Evolutionary conservation across 2,888 invertebrate genomes (phyloP).

Genomic region (Tachina grossa): DNA sequence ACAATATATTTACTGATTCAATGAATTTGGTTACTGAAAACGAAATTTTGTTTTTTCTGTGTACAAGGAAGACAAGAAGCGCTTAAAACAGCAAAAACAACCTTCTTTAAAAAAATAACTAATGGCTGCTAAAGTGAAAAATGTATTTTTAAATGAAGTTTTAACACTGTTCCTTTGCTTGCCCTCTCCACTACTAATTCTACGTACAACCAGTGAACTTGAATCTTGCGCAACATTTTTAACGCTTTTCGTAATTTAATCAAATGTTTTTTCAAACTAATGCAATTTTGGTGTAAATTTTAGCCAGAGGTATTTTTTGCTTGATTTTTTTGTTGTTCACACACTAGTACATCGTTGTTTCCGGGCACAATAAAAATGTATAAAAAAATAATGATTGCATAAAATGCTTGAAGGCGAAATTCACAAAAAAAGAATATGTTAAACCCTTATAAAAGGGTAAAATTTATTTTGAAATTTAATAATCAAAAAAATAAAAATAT

Average conservation of each 20-base stretch:
- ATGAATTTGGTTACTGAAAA: too few species aligned
- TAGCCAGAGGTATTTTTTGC: conserved; percentile 39
- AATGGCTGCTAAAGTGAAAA: conserved; percentile 54
- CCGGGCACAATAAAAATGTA: conserved; percentile 4
- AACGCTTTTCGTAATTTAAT: conserved; percentile 58
- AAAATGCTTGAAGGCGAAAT: conserved; percentile 31
- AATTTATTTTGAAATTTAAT: conserved; percentile 22
- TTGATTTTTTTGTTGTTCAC: background rate
- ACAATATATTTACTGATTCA: too few species aligned
- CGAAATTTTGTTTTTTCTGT: too few species aligned
- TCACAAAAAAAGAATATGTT: conserved; percentile 41
- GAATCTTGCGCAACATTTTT: conserved; percentile 44
- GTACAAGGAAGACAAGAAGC: background rate
- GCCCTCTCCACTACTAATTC: background rate
- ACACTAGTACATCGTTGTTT: background rate
- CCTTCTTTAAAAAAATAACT: conserved; percentile 31
- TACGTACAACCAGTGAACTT: conserved; percentile 48
- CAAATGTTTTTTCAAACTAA: conserved; percentile 58
- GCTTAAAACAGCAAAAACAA: conserved; percentile 11
- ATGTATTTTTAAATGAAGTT: conserved; percentile 60
- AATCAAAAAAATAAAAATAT: background rate
- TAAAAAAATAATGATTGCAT: conserved; percentile 5
- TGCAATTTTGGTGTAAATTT: conserved; percentile 63
- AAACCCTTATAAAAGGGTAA: conserved; percentile 27
- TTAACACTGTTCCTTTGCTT: conserved; percentile 6